phyloP scores from a whole-genome alignment of 2,888 invertebrate species.

The Eupithecia exiguata region DNA sequence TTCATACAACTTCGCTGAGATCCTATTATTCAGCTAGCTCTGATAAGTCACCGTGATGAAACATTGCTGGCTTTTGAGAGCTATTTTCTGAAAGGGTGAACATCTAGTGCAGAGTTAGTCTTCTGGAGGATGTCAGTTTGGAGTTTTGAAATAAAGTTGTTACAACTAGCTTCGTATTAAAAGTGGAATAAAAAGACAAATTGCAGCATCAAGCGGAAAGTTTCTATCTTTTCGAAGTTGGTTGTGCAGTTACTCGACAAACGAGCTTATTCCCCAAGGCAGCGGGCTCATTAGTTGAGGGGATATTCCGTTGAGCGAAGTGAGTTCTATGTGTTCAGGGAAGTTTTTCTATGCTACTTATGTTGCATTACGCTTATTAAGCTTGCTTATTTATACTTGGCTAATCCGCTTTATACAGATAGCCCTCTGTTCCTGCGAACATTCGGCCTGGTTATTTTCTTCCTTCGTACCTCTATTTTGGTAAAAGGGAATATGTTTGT shows the following conservation, averaged over 20 bases:
- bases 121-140: not conserved
- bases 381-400: not conserved
- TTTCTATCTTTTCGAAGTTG: conserved; percentile 31
- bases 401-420: not conserved
- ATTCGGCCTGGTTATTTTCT: not conserved
- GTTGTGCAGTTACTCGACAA: conserved; percentile 67
- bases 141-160: not conserved
- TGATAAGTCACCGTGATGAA: conserved; percentile 54
- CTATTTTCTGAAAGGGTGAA: conserved; percentile 48
- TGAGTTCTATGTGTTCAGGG: conserved; percentile 52
- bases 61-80: conserved; percentile 40
- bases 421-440: not conserved
- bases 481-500: not conserved
- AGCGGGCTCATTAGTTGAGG: conserved; percentile 67
- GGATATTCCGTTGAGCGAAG: conserved; percentile 55
- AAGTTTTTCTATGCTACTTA: conserved; percentile 36
- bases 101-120: conserved; percentile 16
- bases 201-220: conserved; percentile 42
- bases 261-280: conserved; percentile 74
- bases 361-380: conserved; percentile 4
- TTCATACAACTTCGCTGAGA: conserved; percentile 54
- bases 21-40: conserved; percentile 56
- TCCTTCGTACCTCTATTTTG: not conserved
- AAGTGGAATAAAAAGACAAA: conserved; percentile 68
- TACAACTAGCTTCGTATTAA: conserved; percentile 50